Conservation (phyloP, 2,888 invertebrate genomes). For the Drosophila mettleri region DNA sequence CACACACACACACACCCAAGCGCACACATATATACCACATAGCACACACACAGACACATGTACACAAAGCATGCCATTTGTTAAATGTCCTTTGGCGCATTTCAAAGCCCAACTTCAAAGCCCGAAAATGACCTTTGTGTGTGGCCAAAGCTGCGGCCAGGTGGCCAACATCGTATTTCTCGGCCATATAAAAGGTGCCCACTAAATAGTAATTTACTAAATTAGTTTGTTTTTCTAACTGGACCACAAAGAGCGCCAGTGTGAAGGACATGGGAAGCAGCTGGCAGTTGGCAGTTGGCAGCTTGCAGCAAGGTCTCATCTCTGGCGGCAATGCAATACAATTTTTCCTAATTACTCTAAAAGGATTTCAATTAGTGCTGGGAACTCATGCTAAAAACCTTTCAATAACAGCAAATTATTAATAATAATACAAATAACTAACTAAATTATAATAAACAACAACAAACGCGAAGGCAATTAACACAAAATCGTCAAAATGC, state of each 20-base stretch:
- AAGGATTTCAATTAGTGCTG: conserved; percentile 75
- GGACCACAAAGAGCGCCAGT: conserved; percentile 26
- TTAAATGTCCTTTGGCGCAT: conserved; percentile 78
- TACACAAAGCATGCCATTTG: conserved; percentile 67
- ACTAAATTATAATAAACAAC: conserved; percentile 21
- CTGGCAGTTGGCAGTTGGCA: no score
- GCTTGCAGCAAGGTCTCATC: conserved; percentile 27
- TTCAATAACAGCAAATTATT: conserved; percentile 31
- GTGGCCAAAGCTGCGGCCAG: conserved; percentile 59
- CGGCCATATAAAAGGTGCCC: conserved; percentile 40
- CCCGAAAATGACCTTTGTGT: conserved; percentile 73
- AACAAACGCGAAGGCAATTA: conserved; percentile 58
- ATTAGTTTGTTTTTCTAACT: conserved; percentile 77
- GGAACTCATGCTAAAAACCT: conserved; percentile 50
- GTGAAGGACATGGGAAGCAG: conserved; percentile 9
- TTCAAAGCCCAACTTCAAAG: conserved; percentile 77
- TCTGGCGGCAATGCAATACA: conserved; percentile 45
- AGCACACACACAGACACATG: conserved; percentile 2
- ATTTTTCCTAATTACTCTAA: conserved; percentile 73
- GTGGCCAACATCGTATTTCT: conserved; percentile 29
- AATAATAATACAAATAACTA: conserved; percentile 48
- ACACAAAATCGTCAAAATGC: conserved; percentile 63
- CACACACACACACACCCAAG: conserved; percentile 8
- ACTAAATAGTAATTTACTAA: conserved; percentile 81
- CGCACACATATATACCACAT: not conserved